Percentiles rank a stretch among this genome's conserved stretches.
phyloP scores from a whole-genome alignment of 2,888 invertebrate genomes.

The Eupithecia tripunctaria region DNA sequence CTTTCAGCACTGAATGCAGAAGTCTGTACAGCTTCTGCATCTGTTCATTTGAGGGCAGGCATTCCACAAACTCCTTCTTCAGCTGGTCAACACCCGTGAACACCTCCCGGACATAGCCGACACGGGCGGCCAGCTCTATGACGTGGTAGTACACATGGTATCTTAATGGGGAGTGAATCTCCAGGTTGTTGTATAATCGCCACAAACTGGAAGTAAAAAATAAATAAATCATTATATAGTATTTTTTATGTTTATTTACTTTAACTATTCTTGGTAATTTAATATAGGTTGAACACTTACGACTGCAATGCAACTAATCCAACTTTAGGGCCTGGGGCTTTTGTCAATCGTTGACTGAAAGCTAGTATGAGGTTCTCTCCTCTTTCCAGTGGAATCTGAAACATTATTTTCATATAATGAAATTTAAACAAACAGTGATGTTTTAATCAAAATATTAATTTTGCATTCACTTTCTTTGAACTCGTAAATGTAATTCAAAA shows the following conservation, averaged over 20 bases:
- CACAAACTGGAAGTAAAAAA: constrained; percentile 88
- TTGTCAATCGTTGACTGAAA: constrained; percentile 96
- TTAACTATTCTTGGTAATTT: not conserved
- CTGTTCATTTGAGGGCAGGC: constrained; percentile 93
- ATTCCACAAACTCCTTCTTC: constrained; percentile 90
- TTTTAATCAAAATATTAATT: not conserved
- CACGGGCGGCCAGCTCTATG: constrained; percentile 94
- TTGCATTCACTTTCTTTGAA: not conserved
- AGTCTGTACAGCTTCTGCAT: constrained; percentile 95
- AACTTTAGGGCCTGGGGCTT: constrained; percentile 92
- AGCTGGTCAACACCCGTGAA: constrained; percentile 93
- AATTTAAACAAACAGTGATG: not conserved
- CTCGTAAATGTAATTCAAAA: not conserved
- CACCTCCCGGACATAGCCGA: constrained; percentile 93
- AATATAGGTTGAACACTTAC: constrained; percentile 81
- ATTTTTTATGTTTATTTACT: too few species aligned
- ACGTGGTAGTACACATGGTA: constrained; percentile 97
- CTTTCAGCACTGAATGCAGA: constrained; percentile 94
- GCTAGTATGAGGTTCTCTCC: constrained; percentile 95
- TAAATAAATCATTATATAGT: too few species aligned
- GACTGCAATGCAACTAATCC: constrained; percentile 93
- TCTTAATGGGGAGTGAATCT: constrained; percentile 91
- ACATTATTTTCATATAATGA: constrained; percentile 17
- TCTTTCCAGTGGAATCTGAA: constrained; percentile 91
- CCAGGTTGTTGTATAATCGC: constrained; percentile 96